These are phyloP conservation scores for Stegana nigrithorax DNA, from an alignment of 2,888 invertebrate species.

Conservation along the genomic window DNA sequence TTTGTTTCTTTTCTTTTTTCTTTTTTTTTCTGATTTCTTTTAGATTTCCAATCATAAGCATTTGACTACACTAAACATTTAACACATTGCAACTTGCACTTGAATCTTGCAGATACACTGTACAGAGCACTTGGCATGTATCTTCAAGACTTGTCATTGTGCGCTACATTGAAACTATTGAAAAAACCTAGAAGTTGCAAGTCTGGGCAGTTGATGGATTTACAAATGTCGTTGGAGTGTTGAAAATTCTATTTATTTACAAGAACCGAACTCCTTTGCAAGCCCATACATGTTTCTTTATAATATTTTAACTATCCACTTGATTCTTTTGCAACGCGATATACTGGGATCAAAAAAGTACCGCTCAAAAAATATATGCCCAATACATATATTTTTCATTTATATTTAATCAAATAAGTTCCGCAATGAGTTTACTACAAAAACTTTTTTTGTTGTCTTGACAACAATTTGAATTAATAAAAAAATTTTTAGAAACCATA, in stretches of 20 bases:
- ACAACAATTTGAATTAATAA: too few relatives aligned
- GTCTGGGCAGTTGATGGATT: constrained; percentile 69
- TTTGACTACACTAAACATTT: too few relatives aligned
- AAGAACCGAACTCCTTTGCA: background rate
- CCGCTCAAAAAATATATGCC: too few relatives aligned
- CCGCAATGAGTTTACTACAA: too few relatives aligned
- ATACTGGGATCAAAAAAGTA: too few relatives aligned
- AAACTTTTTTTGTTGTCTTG: too few relatives aligned
- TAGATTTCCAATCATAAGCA: too few relatives aligned
- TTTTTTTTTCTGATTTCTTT: constrained; percentile 1
- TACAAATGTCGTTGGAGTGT: constrained; percentile 51
- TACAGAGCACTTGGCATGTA: too few relatives aligned
- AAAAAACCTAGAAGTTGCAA: constrained; percentile 66
- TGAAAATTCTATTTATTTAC: background rate
- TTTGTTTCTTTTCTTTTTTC: constrained; percentile 31
- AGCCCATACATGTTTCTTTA: background rate
- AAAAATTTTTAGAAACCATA: too few relatives aligned
- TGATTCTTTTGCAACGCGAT: too few relatives aligned
- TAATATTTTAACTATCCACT: background rate
- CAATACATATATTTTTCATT: too few relatives aligned
- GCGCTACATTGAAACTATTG: constrained; percentile 29
- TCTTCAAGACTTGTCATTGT: constrained; percentile 48
- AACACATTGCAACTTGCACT: constrained; percentile 20
- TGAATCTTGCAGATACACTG: constrained; percentile 47
- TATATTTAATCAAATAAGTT: too few relatives aligned